A percentile compares a stretch with the other conserved stretches of the same genome.
Conservation (phyloP, 2,113 vertebrate genomes). For the Panthera leo region DNA sequence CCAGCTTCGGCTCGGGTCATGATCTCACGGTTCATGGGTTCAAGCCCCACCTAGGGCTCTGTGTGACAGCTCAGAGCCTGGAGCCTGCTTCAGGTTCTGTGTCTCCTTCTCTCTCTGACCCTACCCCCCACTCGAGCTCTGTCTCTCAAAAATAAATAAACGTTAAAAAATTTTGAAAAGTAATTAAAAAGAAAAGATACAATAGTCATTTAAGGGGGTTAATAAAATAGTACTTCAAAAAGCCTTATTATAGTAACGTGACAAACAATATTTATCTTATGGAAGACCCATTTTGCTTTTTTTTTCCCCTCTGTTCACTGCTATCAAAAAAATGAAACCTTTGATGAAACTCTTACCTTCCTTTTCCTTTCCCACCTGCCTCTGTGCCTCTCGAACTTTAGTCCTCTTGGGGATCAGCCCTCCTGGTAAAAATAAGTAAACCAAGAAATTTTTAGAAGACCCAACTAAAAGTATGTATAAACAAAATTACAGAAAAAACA, state of each 20-base stretch:
- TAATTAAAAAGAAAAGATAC: background rate
- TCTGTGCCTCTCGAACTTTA: background rate
- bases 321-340: background rate
- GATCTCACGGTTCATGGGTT: no score
- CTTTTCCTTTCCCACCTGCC: background rate
- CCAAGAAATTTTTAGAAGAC: background rate
- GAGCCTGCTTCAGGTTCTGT: no score
- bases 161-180: no score
- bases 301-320: background rate
- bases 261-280: constrained; percentile 1
- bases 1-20: no score
- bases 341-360: background rate
- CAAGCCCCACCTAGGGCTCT: no score
- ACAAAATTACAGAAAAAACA: background rate
- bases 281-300: background rate
- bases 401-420: background rate
- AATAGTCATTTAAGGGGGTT: constrained; percentile 21
- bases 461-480: background rate
- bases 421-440: background rate
- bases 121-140: no score
- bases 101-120: no score
- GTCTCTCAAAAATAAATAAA: no score
- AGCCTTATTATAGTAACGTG: constrained; percentile 1
- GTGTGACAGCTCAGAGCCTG: no score
- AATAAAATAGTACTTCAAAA: constrained; percentile 34